Conservation (phyloP, 1,140 invertebrate species). For the Eumeta japonica region DNA sequence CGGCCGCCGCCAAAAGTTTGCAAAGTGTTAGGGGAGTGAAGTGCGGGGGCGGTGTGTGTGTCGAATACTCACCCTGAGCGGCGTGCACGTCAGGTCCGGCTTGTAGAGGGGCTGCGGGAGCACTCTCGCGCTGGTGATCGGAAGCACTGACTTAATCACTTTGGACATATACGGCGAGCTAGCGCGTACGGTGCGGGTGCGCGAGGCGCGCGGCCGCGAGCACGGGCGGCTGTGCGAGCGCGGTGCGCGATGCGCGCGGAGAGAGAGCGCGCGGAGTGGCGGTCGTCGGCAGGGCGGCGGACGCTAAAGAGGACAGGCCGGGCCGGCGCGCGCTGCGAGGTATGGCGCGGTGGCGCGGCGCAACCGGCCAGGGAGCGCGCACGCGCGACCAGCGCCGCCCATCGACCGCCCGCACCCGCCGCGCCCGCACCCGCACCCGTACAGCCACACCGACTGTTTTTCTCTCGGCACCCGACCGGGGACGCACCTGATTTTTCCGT, state of each 20-base stretch:
- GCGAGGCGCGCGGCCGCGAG: slow-evolving; percentile 15
- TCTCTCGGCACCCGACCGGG: slow-evolving; percentile 50
- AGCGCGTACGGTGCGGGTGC: slow-evolving; percentile 26
- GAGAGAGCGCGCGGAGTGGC: slow-evolving; percentile 24
- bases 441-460: slow-evolving; percentile 39
- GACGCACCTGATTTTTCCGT: slow-evolving; percentile 57
- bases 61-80: slow-evolving; percentile 54
- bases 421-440: slow-evolving; percentile 6
- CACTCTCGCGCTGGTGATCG: slow-evolving; percentile 47
- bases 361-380: slow-evolving; percentile 19
- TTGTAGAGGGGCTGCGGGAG: slow-evolving; percentile 44
- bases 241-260: slow-evolving; percentile 21
- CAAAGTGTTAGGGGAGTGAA: too few species aligned
- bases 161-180: slow-evolving; percentile 50
- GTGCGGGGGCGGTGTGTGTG: too few species aligned
- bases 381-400: slow-evolving; percentile 26
- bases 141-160: slow-evolving; percentile 57
- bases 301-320: slow-evolving; percentile 27
- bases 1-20: too few species aligned
- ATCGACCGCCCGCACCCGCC: slow-evolving; percentile 11
- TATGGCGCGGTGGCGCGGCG: slow-evolving; percentile 14
- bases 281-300: slow-evolving; percentile 26
- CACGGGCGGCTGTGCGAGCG: slow-evolving; percentile 43
- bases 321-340: slow-evolving; percentile 47
- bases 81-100: slow-evolving; percentile 44